Evolutionary conservation across 2,888 invertebrate species (phyloP), one percentile per base, ranked within the genome.

Genomic region (Dicranocentrus wangi): DNA sequence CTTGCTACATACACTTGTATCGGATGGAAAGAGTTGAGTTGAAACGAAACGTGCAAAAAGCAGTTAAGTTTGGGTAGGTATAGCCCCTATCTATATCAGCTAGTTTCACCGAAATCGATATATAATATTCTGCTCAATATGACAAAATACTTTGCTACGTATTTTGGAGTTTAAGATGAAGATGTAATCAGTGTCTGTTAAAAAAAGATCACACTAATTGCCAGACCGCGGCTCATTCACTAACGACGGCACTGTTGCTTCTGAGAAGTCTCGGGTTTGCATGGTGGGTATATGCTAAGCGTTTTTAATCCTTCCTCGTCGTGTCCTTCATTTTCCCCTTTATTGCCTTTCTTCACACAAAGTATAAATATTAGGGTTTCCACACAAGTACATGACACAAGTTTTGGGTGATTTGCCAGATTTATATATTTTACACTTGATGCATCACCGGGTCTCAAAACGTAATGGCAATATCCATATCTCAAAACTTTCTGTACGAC

Each of bases 351-450:
- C 68, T 28, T 68, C 53, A 13, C 8, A 21, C 32, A 32, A 19
- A 28, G 55, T 25, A 23, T 3, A 25, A 21, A 51, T 51, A 63
- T 28, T 61, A 10, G 10, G 3, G n/a, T 70, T 71, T 69, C 27
- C 32, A 17, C n/a, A n/a, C 43, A 13, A 47, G n/a, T 23, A 47
- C 23, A 23, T 65, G 21, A 47, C 13, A 39, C 43, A 42, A 10
- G 55, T 79, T 79, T 72, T 79, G 79, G 79, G 79, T 79, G 72
- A 47, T 65, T 68, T 80, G 80, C 80, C 80, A 80, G 68, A 73
- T 51, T 77, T 61, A 51, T 61, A 51, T 69, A 61, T 69, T 69
- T 69, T 61, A 77, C 61, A 61, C 51, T 77, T 61, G 58, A 25
- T 66, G 65, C 42, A 55, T 43, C 27, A 15, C 10, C 3, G 21